These are phyloP conservation scores for Frankliniella fusca DNA, from an alignment of 2,888 invertebrate genomes.

Conservation along the genomic window DNA sequence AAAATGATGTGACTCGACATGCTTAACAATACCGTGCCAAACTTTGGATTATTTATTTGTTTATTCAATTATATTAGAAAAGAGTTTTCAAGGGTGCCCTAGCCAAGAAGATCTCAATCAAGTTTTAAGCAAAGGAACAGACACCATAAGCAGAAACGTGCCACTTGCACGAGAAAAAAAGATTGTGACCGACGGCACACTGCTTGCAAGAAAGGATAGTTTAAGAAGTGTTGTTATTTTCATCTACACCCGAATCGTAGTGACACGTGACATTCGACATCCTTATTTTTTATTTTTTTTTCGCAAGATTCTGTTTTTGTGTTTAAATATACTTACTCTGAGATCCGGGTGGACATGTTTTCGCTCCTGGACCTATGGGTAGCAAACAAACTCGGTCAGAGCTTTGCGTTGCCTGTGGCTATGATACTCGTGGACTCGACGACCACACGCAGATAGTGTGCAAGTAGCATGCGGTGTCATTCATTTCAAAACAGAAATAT, in stretches of 20 bases:
- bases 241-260: background rate
- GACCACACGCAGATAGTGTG: background rate
- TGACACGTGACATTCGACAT: background rate
- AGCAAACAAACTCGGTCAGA: conserved; percentile 12
- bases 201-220: background rate
- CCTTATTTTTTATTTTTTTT: background rate
- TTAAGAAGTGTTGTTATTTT: background rate
- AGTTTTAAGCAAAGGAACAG: background rate
- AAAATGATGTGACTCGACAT: too few relatives aligned
- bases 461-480: background rate
- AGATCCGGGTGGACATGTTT: conserved; percentile 33
- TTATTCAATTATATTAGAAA: too few relatives aligned
- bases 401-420: background rate
- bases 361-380: conserved; percentile 32
- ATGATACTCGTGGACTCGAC: background rate
- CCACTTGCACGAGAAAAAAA: background rate
- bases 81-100: too few relatives aligned
- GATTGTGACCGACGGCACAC: background rate
- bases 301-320: background rate
- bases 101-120: too few relatives aligned
- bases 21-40: too few relatives aligned
- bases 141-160: background rate
- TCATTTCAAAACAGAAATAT: too few relatives aligned
- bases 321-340: conserved; percentile 32
- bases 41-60: too few relatives aligned